Base-by-base conservation (phyloP, 2,888 invertebrate genomes). In the Camponotus fellah region DNA sequence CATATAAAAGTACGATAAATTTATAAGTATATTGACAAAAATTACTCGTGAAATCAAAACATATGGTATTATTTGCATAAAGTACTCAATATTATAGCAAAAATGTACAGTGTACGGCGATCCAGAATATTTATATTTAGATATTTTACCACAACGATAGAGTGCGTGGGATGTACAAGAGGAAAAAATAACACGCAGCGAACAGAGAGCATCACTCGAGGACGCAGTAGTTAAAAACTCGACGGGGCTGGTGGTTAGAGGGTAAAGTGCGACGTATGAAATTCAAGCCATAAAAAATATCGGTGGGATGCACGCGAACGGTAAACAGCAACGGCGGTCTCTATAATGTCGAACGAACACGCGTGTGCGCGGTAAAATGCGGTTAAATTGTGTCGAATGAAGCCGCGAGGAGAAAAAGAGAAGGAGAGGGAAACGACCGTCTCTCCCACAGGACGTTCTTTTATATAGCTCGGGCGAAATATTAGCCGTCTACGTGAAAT, bases 401-500 rank as follows among this genome's bases (percentile, higher is more conserved):
- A 32, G 53, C 6, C 34, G 56, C 72, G 81, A 60, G 75, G 81
- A 77, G 71, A 64, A 79, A 26, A 68, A 32, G 34, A 21, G 32
- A 3, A 32, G 69, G 32, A 43, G 43, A 68, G 56, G 80, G 69
- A 76, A 71, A 71, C 43, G 43, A 40, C 40, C 9, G 46, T 26
- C 74, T 76, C 77, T 56, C 64, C 43, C 66, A 62, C 40, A 43
- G 84, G 21, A 65, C 64, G 71, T 40, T 62, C 56, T 64, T 49
- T 58, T 75, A 9, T 34, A 32, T 74, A 82, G 80, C 68, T 75
- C 65, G 58, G 58, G 66, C 68, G 83, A 88, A 88, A 87, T 88
- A 88, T 89, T 88, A 88, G 82, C 85, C 83, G 82, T 80, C 77
- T 75, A 71, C 76, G 82, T 76, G 84, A 88, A 79, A 89, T 84